These are phyloP conservation scores for Eulemur coronatus DNA, from an alignment of 2,797 vertebrate species.

Conservation along the genomic window DNA sequence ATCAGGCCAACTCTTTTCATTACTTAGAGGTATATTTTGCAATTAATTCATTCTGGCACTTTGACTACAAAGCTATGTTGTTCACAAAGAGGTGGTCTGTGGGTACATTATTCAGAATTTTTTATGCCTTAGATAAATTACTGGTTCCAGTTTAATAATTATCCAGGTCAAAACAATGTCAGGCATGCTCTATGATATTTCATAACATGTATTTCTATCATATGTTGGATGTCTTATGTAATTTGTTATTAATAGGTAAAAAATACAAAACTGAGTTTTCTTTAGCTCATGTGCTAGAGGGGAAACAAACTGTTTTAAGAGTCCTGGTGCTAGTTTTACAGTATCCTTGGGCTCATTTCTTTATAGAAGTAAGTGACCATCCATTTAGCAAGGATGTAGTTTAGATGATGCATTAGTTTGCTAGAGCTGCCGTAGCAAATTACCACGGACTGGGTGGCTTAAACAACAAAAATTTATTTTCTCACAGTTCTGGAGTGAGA, in stretches of 20 bases:
- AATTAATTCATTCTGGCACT: neutral
- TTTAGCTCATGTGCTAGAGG: neutral
- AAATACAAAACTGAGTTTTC: neutral
- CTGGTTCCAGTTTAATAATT: neutral
- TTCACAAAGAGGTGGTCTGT: neutral
- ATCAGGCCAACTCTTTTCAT: neutral
- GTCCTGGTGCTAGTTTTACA: neutral
- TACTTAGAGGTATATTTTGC: neutral
- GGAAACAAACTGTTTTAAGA: neutral
- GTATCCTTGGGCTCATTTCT: neutral
- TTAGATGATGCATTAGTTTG: neutral
- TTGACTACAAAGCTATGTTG: neutral
- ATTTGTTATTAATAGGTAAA: neutral
- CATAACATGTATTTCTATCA: neutral
- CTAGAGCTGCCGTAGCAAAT: neutral
- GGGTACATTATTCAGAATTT: neutral
- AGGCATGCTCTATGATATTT: neutral
- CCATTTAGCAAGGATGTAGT: neutral
- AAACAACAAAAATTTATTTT: neutral
- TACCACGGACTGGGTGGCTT: neutral
- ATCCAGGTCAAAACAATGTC: neutral
- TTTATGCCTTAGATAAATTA: neutral
- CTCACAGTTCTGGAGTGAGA: neutral
- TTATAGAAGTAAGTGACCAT: neutral
- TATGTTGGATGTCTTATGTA: neutral